phyloP scores from a whole-genome alignment of 2,113 vertebrate species.

The Centropus bengalensis region DNA sequence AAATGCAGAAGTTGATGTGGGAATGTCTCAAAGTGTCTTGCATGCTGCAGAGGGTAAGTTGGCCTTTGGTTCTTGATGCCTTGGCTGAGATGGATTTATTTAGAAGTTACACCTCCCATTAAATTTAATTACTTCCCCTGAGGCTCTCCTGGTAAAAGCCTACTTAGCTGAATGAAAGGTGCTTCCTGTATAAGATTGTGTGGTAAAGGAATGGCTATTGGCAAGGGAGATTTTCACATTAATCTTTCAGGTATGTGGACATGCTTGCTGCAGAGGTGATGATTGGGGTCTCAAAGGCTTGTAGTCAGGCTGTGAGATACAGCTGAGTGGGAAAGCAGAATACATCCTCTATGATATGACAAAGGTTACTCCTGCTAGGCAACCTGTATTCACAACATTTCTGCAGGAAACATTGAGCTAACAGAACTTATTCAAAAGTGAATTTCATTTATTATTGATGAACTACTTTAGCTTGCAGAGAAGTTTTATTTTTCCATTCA shows the following conservation, averaged over 20 bases:
- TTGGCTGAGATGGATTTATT: neutral
- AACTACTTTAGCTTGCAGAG: neutral
- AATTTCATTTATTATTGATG: neutral
- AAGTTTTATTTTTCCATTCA: neutral
- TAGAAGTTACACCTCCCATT: neutral
- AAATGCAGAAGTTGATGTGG: neutral
- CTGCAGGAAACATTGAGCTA: neutral
- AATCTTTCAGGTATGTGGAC: neutral
- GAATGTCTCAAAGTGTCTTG: neutral
- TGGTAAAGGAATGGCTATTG: neutral
- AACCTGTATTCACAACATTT: neutral
- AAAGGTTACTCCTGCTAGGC: neutral
- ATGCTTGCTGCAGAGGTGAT: neutral
- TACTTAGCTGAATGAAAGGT: neutral
- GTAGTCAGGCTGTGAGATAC: accelerated
- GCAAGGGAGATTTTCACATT: neutral
- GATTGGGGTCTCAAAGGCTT: neutral
- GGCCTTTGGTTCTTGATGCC: neutral
- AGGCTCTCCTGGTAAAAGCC: neutral
- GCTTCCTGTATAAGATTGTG: neutral
- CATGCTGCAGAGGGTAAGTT: neutral
- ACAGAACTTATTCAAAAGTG: neutral
- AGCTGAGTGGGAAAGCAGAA: neutral
- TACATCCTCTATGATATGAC: too few species aligned
- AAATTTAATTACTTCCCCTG: slow-evolving; percentile 2